Base-by-base conservation (phyloP, 2,888 invertebrate genomes). In the Mythimna pallens region DNA sequence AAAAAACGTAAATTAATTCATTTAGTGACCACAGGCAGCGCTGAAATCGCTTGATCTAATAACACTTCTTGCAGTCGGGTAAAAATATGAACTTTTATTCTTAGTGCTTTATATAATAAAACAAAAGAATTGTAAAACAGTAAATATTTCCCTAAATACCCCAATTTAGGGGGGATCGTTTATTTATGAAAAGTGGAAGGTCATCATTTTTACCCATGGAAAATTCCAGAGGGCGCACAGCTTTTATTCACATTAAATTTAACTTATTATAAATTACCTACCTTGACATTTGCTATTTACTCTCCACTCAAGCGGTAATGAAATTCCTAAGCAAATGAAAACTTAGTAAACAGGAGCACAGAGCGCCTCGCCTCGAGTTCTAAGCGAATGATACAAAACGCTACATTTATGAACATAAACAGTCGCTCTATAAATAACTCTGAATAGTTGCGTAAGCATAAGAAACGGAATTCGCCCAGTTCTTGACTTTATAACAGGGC, bases 361-460 rank as follows among this genome's bases (percentile, higher is more conserved):
- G 22, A 67, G 22, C n/a, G 10, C 59, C 52, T n/a, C 52, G 78
- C 10, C 67, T 52, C 17, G 43, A 58, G 34, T 54, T 47, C 50
- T 40, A 58, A 61, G 64, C 54, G 40, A 74, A 67, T 58, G 75
- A 80, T 83, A 83, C 83, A 65, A 71, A 83, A 69, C 66, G 62
- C 47, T 74, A 78, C 62, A 62, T 74, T 82, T 79, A 81, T 79
- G 83, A 79, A 82, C 65, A 65, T 40, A 67, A 43, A 69, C 25
- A 67, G 68, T 70, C 3, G 25, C 78, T 78, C 81, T 81, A 86
- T 89, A 89, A 88, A 89, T 89, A 89, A 85, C 81, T 47, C 17
- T 80, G 70, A 84, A 87, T 87, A 88, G 87, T 88, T 89, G 65
- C 80, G 85, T 86, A 85, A 85, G 78, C 81, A 79, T 86, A 84